These are phyloP conservation scores for Araneus ventricosus DNA, from an alignment of 1,140 invertebrate species.

Conservation along the genomic window DNA sequence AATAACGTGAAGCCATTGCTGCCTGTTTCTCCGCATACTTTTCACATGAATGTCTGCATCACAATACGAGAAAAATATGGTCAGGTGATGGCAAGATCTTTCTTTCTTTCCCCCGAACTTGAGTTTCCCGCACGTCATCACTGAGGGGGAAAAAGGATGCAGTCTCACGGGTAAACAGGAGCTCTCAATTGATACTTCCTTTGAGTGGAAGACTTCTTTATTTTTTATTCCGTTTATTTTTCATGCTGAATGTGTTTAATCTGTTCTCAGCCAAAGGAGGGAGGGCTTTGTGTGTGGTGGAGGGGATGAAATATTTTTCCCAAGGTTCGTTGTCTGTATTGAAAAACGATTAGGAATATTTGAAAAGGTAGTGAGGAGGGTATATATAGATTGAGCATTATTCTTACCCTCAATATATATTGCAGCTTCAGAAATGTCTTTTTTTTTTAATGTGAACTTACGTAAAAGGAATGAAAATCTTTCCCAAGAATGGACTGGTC, in stretches of 20 bases:
- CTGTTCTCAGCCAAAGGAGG: neutral
- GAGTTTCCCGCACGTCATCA: neutral
- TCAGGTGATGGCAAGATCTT: neutral
- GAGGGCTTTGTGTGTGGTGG: neutral
- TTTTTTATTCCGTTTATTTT: neutral
- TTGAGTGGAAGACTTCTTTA: too few species aligned
- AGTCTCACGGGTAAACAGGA: neutral
- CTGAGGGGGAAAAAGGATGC: neutral
- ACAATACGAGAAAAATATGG: neutral
- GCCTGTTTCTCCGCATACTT: neutral
- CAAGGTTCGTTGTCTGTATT: neutral
- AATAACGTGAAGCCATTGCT: too few species aligned
- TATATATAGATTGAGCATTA: neutral
- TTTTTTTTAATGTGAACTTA: neutral
- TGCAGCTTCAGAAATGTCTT: too few species aligned
- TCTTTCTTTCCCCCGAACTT: neutral
- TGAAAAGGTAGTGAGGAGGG: neutral
- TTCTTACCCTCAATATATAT: too few species aligned
- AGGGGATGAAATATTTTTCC: neutral
- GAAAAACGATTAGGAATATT: neutral
- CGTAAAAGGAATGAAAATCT: too few species aligned
- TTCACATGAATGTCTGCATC: neutral
- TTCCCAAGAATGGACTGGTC: too few species aligned
- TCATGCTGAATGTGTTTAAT: neutral
- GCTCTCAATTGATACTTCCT: neutral